Percentiles rank a stretch among this genome's conserved stretches.
These are phyloP conservation scores for Mus caroli DNA, from an alignment of 2,797 vertebrate genomes.

Conservation along the genomic window DNA sequence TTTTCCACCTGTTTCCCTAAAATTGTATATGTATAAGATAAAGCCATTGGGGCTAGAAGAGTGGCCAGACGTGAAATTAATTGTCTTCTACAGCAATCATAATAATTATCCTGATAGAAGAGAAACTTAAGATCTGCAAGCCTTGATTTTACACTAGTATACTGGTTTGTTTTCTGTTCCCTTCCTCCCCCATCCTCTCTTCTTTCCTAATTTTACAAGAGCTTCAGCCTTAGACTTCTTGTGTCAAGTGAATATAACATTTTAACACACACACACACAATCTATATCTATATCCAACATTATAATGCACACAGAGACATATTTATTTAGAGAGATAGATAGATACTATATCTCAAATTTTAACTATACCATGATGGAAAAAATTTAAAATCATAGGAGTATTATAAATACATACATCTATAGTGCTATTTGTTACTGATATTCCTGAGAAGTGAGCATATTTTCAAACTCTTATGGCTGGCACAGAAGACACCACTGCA, in stretches of 20 bases:
- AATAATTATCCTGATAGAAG: background rate
- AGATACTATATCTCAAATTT: background rate
- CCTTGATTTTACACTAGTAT: background rate
- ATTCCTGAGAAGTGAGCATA: background rate
- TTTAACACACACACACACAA: background rate
- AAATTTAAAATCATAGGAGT: background rate
- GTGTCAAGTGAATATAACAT: background rate
- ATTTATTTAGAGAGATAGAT: background rate
- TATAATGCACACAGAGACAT: background rate
- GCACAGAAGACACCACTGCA: background rate
- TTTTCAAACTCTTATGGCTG: background rate
- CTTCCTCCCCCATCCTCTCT: background rate
- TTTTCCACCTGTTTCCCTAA: background rate
- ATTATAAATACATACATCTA: background rate
- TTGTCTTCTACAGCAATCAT: background rate
- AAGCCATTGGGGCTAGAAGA: no score
- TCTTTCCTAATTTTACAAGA: background rate
- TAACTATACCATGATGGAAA: background rate
- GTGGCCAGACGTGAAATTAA: background rate
- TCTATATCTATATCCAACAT: background rate
- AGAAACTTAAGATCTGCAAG: background rate
- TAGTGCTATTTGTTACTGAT: background rate
- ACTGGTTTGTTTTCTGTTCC: background rate
- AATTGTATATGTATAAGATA: background rate
- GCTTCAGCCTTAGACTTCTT: background rate